Base-by-base conservation (phyloP, 2,797 vertebrate species). In the Pelodytes ibericus region DNA sequence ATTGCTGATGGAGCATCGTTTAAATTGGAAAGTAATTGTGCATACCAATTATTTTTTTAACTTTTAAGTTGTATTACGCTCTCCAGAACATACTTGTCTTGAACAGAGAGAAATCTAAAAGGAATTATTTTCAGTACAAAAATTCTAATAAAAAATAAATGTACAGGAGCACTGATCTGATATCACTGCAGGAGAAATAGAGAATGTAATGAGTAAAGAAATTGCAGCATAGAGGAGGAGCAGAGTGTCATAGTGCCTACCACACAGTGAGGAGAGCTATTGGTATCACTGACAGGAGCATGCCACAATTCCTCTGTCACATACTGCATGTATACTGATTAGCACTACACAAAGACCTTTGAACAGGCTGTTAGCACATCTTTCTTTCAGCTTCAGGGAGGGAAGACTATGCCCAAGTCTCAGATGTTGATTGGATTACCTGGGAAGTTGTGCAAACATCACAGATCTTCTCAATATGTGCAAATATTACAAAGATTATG, bases 401-500 rank as follows among this genome's bases (percentile, higher is more conserved):
- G 64, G 41, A 63, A 62, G 33, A 57, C 64, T 36, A 49, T 58
- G 64, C n/a, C n/a, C n/a, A n/a, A n/a, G 63, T 60, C 30, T 30
- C 51, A 59, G 33, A 71, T 47, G 26, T 26, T 77, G 74, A 71
- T 77, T 77, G 75, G 57, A 60, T 24, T 33, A 33, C 47, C 41
- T 33, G 30, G 44, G 70, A 49, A 44, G 51, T 49, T 72, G 66
- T 67, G 39, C 33, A 61, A 72, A 47, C 44, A 68, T 69, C 69
- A 58, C 62, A 49, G 64, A 47, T 73, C 39, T 61, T 57, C 44
- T 29, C 30, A 57, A n/a, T 69, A 58, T 62, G 39, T 63, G 25
- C 33, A 69, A 65, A 79, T 74, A 74, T 68, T 62, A 29, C 57
- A 41, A 24, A 71, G 71, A 79, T 79, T 78, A 72, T 29, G 2